Base-by-base conservation (phyloP, 1,140 invertebrate genomes). In the Eciton burchellii region DNA sequence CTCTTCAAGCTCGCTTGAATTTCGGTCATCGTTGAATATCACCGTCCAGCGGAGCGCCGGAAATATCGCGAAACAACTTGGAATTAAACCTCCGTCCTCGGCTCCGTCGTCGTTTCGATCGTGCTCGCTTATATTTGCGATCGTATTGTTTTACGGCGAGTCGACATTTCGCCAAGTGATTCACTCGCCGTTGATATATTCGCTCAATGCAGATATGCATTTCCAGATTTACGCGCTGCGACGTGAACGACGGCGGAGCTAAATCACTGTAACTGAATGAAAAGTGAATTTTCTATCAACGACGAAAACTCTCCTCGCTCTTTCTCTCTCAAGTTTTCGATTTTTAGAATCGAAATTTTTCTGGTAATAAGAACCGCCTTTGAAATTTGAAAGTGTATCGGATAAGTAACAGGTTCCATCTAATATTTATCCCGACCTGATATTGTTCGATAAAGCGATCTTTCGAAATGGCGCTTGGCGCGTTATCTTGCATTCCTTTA, bases 141-240 rank as follows among this genome's bases (percentile, higher is more conserved):
- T 70, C 49, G 24, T 70, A 79, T 68, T 79, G 12, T 79, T 79
- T 79, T 70, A 70, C 35, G n/a, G 49, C 63, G 74, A 79, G 21
- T 79, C 63, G 24, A 57, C 74, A 56, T 79, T 79, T 79, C 49
- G 49, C 63, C 12, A 70, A 3, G 12, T 56, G 63, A 79, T 68
- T 79, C 49, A 70, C 8, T 68, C 35, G 62, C 43, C 49, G 47
- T 16, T 79, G 56, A 79, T 66, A 54, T 52, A 54, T 68, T 45
- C n/a, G 24, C 49, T n/a, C 4, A 68, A 54, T n/a, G n/a, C 12
- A 47, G 63, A 56, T 79, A 70, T 29, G n/a, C 35, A 57, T 70
- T 79, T 79, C 63, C 62, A 68, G 21, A 68, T 66, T 77, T 77
- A 65, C 45, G 59, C 26, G 45, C 19, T 63, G 41, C n/a, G 21